Evolutionary conservation across 1,140 invertebrate species (phyloP), one percentile per base, ranked within the genome.

Genomic region (Kradibia gibbosae): DNA sequence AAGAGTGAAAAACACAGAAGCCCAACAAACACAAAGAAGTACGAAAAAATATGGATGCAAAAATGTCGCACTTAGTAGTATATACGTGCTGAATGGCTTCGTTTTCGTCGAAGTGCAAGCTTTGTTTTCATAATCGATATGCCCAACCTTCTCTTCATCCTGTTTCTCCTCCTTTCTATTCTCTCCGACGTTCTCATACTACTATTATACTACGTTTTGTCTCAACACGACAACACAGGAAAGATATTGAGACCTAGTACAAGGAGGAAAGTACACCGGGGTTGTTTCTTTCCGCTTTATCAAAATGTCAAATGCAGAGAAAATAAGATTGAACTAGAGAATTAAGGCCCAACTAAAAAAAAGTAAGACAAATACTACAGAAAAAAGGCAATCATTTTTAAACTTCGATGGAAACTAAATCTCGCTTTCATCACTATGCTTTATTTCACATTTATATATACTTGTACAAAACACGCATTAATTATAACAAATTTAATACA

Each of bases 51-150:
- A n/a, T 17, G 0, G 67, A 71, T 70, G 31, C 48, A 74, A 80
- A 80, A 74, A 60, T 73, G 42, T 71, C 77, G 28, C 57, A 28
- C 55, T 17, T 36, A 25, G 50, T 22, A 13, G 31, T 25, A 15
- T 15, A 78, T 53, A 25, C 45, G n/a, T n/a, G n/a, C 13, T 70
- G 72, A 75, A 74, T 55, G 72, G 72, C 79, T 81, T 81, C 79
- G 79, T 74, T 81, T 81, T 75, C 72, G 42, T 25, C 79, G 15
- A 81, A 76, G 80, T 77, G 80, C 55, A 67, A 83, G 80, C 83
- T 78, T 81, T 81, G 75, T 81, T 83, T 83, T 81, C 70, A 78
- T 77, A 78, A 83, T 83, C 80, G 78, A 83, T 83, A 74, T 57
- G 31, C 25, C 17, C 42, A 17, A 15, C 71, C 45, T 34, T 28